Percentiles rank a stretch among this genome's conserved stretches.
These are phyloP conservation scores for Bombus vancouverensis DNA, from an alignment of 1,140 invertebrate species.

Conservation along the genomic window DNA sequence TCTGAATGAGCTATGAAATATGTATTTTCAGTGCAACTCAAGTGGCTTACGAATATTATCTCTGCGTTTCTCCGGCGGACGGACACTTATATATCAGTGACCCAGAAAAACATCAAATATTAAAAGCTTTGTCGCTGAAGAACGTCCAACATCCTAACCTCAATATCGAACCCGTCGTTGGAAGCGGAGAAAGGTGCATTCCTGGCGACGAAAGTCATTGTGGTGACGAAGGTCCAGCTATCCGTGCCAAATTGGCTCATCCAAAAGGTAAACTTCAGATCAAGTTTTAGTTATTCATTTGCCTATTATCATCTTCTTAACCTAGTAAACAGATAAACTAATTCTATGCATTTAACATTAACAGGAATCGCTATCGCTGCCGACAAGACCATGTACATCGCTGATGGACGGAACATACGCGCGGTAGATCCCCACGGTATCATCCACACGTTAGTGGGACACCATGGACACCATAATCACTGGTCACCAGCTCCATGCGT, in stretches of 20 bases:
- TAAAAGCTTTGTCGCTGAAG: slow-evolving; percentile 88
- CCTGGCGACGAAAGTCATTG: slow-evolving; percentile 95
- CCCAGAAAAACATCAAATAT: slow-evolving; percentile 94
- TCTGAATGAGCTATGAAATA: no score
- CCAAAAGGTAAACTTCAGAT: slow-evolving; percentile 90
- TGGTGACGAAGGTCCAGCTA: slow-evolving; percentile 95
- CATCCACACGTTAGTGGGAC: slow-evolving; percentile 97
- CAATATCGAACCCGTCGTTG: slow-evolving; percentile 95
- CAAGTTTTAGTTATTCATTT: no score
- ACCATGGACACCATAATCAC: slow-evolving; percentile 95
- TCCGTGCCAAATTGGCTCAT: slow-evolving; percentile 95
- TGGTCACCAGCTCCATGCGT: slow-evolving; percentile 94
- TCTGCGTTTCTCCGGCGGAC: slow-evolving; percentile 97
- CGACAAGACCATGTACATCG: slow-evolving; percentile 96
- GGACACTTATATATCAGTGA: slow-evolving; percentile 98
- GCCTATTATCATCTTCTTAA: no score
- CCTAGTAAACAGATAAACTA: no score
- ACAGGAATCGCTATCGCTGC: slow-evolving; percentile 93
- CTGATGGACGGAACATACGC: slow-evolving; percentile 96
- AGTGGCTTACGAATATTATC: slow-evolving; percentile 97
- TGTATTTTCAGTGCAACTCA: slow-evolving; percentile 88
- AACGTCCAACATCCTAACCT: slow-evolving; percentile 91
- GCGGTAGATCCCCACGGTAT: slow-evolving; percentile 94
- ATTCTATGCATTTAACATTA: slow-evolving; percentile 22
- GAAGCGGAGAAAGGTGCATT: slow-evolving; percentile 97